Percentiles rank a stretch among this genome's conserved stretches.
Conservation (phyloP, 2,888 invertebrate species). For the Hypselothyrea guttata region DNA sequence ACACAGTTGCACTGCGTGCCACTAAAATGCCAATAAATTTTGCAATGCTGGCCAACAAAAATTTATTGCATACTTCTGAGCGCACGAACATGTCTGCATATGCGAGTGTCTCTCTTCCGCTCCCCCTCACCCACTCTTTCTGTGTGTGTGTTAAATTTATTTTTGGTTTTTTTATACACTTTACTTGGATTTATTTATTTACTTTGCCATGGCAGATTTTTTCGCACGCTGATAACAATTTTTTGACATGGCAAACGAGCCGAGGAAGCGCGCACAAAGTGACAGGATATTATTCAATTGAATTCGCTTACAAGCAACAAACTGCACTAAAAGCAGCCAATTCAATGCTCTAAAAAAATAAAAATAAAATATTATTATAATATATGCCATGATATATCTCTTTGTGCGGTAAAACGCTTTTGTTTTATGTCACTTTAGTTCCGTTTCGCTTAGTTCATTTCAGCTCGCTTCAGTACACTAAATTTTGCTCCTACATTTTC, state of each 20-base stretch:
- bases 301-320: constrained; percentile 77
- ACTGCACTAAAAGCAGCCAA: constrained; percentile 65
- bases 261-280: constrained; percentile 13
- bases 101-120: no score
- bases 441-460: no score
- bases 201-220: constrained; percentile 59
- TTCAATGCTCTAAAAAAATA: constrained; percentile 31
- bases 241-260: constrained; percentile 65
- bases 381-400: constrained; percentile 26
- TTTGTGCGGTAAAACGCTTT: constrained; percentile 46
- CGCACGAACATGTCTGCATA: not conserved
- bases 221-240: constrained; percentile 67
- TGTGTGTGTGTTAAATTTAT: not conserved
- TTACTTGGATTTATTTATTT: constrained; percentile 67
- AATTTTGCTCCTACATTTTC: constrained; percentile 44
- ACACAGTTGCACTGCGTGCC: constrained; percentile 42
- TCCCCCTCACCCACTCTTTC: no score
- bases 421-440: constrained; percentile 41
- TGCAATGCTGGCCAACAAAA: constrained; percentile 47
- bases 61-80: constrained; percentile 69
- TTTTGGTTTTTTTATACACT: constrained; percentile 6
- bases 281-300: constrained; percentile 81
- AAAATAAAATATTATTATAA: constrained; percentile 2
- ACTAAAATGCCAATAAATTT: constrained; percentile 78
- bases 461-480: constrained; percentile 36